Conservation (phyloP, 2,113 vertebrate genomes). For the Girardinichthys multiradiatus region DNA sequence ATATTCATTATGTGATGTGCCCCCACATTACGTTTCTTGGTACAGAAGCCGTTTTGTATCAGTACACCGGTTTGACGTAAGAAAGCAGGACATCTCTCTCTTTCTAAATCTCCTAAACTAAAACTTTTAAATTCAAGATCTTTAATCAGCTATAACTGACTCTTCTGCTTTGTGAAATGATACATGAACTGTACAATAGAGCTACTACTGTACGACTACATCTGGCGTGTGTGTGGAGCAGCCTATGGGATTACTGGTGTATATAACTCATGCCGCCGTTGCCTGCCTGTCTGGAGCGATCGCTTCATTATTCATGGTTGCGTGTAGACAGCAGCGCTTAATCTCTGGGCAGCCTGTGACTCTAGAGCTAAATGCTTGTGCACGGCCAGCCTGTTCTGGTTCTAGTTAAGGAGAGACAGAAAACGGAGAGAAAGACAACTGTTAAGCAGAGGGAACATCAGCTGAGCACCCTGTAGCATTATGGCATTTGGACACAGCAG, state of each 20-base stretch:
- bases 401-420: constrained; percentile 22
- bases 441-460: constrained; percentile 47
- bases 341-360: constrained; percentile 69
- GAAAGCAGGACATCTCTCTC: neutral
- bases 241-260: constrained; percentile 60
- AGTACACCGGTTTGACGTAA: neutral
- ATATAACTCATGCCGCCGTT: constrained; percentile 68
- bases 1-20: neutral
- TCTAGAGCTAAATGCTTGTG: constrained; percentile 54
- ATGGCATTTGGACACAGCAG: constrained; percentile 68
- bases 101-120: neutral
- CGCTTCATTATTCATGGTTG: constrained; percentile 82
- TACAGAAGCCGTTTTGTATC: neutral
- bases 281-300: constrained; percentile 76
- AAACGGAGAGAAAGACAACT: constrained; percentile 17
- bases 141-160: constrained; percentile 18
- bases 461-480: constrained; percentile 30
- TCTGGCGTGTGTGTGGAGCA: constrained; percentile 52
- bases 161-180: constrained; percentile 55
- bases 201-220: constrained; percentile 36
- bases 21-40: neutral
- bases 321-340: constrained; percentile 81
- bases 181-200: constrained; percentile 46
- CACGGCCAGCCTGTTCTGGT: constrained; percentile 58
- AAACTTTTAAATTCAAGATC: neutral